Base-by-base conservation (phyloP, 37 sponge, comb jelly and placozoan species). In the Theonella swinhoei region DNA sequence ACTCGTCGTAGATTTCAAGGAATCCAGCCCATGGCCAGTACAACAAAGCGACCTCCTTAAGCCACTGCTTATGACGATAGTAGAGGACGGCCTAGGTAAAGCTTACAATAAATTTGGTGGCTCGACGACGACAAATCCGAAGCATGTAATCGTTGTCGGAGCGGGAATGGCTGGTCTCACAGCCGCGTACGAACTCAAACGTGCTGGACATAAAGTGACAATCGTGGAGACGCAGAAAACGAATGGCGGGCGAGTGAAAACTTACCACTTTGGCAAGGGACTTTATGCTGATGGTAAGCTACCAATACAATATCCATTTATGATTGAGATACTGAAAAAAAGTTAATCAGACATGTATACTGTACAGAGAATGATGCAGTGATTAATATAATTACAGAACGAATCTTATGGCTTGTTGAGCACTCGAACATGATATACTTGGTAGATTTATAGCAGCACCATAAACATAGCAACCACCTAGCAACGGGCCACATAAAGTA, bases 181-280 rank as follows among this genome's bases (percentile, higher is more conserved):
- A 20, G 84, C 90, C 74, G 90, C 74, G 26, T 78, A 78, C 68
- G 90, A 89, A 81, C 71, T 89, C 22, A 68, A 25, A 20, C 40
- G 68, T 38, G 90, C 31, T 25, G 90, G 90, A 64, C 85, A 89
- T 77, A 62, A 89, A 20, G 84, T 88, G 72, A 70, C 28, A 25
- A 88, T 88, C 20, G 11, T 88, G 60, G 89, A 88, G 75, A 68
- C 67, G 78, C 79, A 78, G 39, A 63, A 82, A 9, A 72, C 84
- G 23, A 66, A 73, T 63, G 89, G 89, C 2, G 89, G 89, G 33
- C 63, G 89, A 60, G 79, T 83, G 47, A 88, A 83, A 74, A 88
- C 89, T 4, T 41, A 62, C 2, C 39, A 41, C 40, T 88, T 88
- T 69, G 76, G 54, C 37, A 41, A 65, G 58, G 88, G 88, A 23